Percentiles rank a stretch among this genome's conserved stretches.
These are phyloP conservation scores for Drosophila ochracea DNA, from an alignment of 2,888 invertebrate species.

Conservation along the genomic window DNA sequence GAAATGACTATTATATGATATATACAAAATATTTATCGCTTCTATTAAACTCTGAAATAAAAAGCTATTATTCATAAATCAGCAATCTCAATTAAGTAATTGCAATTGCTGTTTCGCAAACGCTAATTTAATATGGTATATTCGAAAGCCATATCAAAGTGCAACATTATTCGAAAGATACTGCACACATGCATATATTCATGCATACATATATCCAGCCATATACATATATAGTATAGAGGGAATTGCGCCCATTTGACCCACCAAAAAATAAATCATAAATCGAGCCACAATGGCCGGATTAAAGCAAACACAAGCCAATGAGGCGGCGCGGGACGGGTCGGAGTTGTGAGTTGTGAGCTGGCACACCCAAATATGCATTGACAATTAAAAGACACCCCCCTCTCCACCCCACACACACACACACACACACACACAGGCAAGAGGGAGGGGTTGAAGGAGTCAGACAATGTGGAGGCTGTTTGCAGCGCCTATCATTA, in stretches of 20 bases:
- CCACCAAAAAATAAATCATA: slow-evolving; percentile 72
- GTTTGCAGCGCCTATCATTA: slow-evolving; percentile 63
- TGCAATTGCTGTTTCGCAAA: background rate
- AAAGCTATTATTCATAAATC: background rate
- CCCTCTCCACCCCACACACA: background rate
- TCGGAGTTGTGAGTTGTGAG: background rate
- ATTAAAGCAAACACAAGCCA: slow-evolving; percentile 57
- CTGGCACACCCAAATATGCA: slow-evolving; percentile 62
- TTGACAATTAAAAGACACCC: slow-evolving; percentile 71
- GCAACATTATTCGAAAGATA: slow-evolving; percentile 11
- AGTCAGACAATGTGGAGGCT: slow-evolving; percentile 14
- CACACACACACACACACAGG: background rate
- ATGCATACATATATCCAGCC: background rate
- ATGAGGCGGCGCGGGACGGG: background rate
- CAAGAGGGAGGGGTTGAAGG: background rate
- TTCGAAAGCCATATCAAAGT: slow-evolving; percentile 3
- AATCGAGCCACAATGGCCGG: slow-evolving; percentile 69
- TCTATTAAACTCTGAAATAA: background rate
- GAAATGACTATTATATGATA: background rate
- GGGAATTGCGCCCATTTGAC: slow-evolving; percentile 43
- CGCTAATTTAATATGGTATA: slow-evolving; percentile 12
- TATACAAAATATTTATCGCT: background rate
- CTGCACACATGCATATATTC: background rate
- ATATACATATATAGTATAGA: background rate
- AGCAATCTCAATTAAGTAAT: slow-evolving; percentile 10